phyloP scores from a whole-genome alignment of 2,113 vertebrate genomes.

The Trichechus manatus region DNA sequence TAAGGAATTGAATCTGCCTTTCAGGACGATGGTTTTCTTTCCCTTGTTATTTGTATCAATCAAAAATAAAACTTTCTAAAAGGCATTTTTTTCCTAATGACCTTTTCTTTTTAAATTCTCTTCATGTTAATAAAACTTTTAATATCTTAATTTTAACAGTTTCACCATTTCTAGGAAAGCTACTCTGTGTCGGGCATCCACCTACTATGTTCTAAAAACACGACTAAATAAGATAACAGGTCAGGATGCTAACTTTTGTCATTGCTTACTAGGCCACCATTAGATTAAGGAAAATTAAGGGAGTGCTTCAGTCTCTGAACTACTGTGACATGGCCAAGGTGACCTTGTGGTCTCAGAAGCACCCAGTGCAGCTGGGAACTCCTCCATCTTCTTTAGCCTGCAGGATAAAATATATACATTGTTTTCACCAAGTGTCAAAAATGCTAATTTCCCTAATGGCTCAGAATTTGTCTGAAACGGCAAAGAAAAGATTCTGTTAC shows the following conservation, averaged over 20 bases:
- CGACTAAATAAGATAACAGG: not conserved
- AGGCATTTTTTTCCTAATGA: not conserved
- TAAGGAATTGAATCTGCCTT: not conserved
- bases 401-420: not conserved
- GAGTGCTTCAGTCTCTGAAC: not conserved
- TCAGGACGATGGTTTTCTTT: not conserved
- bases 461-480: slow-evolving; percentile 27
- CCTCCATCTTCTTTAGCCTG: not conserved
- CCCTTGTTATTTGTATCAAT: not conserved
- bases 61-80: slow-evolving; percentile 12
- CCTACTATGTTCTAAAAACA: not conserved
- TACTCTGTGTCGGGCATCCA: not conserved
- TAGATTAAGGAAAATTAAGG: slow-evolving; percentile 32
- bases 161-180: not conserved
- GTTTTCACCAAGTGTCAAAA: slow-evolving; percentile 46
- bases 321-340: not conserved
- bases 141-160: not conserved
- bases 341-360: not conserved
- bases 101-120: not conserved
- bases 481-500: not conserved
- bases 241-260: not conserved
- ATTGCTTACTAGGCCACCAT: not conserved
- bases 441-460: slow-evolving; percentile 45
- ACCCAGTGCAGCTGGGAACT: not conserved
- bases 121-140: not conserved